phyloP scores from a whole-genome alignment of 2,797 vertebrate genomes.

The Scolopax bukidnonensis region DNA sequence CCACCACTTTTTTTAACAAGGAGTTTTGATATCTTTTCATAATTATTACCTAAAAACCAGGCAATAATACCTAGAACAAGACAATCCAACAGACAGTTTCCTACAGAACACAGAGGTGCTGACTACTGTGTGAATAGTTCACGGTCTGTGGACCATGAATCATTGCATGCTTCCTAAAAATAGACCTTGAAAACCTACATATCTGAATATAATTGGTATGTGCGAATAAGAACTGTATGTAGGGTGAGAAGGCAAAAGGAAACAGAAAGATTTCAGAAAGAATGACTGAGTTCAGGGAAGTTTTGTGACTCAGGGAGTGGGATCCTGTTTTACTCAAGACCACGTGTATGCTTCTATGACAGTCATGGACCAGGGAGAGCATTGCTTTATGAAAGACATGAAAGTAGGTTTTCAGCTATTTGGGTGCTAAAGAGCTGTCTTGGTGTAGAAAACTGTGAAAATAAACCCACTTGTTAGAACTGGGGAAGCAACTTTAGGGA shows the following conservation, averaged over 20 bases:
- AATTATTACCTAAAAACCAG: background rate
- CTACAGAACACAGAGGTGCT: background rate
- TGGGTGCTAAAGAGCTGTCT: background rate
- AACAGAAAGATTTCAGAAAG: background rate
- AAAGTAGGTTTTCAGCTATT: background rate
- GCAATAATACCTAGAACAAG: background rate
- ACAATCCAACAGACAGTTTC: background rate
- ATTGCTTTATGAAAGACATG: background rate
- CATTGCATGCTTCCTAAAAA: background rate
- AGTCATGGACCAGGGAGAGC: background rate
- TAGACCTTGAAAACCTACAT: background rate
- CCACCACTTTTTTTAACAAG: background rate
- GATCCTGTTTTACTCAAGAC: background rate
- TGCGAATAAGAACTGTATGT: background rate
- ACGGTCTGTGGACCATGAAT: background rate
- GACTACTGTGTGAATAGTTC: background rate
- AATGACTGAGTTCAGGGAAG: background rate
- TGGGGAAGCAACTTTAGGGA: background rate
- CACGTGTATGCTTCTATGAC: background rate
- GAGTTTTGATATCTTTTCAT: background rate
- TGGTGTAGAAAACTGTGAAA: background rate
- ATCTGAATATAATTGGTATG: background rate
- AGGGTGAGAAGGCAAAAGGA: background rate
- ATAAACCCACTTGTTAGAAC: background rate
- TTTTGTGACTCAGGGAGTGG: background rate